Evolutionary conservation across 2,888 invertebrate genomes (phyloP), one percentile per base, ranked within the genome.

Genomic region (Luperina testacea): DNA sequence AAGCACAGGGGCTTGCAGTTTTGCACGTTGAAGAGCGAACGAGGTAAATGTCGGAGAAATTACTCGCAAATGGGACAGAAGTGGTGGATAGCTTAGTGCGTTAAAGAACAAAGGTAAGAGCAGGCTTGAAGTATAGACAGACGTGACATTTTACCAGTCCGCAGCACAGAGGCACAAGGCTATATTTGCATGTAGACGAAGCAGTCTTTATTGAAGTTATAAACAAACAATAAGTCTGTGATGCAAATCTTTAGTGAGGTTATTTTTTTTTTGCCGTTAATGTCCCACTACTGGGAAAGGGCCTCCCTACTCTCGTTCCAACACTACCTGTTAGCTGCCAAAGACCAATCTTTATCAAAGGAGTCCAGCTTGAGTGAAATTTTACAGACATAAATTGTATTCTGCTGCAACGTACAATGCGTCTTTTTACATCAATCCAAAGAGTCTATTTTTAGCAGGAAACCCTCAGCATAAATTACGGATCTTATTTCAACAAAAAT

Each of bases 1-100:
- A 87, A 77, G 78, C 77, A 7, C 71, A 8, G 45, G 61, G 72
- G 63, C 27, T 57, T 73, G 42, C 71, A 70, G 72, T 74, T 20
- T 32, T 74, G 32, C 75, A 69, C 59, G 69, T 65, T 65, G 57
- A 79, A 75, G 57, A 78, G 65, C 59, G 6, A 48, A 64, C n/a
- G 53, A 63, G 51, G 51, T 38, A 48, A 72, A 82, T 63, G 67
- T 61, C 70, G 51, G 73, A 8, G 61, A 57, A 57, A 79, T 77
- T 59, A 72, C 75, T 74, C 48, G 67, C 51, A 45, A 70, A 64
- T 74, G n/a, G 61, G 15, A 57, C 59, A 45, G 2, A 42, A 0
- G 45, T 61, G 71, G 42, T 53, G 51, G 57, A 48, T 80, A 72
- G 0, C 42, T 38, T 53, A 15, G 13, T 42, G 27, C 6, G 24